A percentile compares a stretch with the other conserved stretches of the same genome.
Evolutionary conservation across 2,888 invertebrate genomes (phyloP).

Genomic region (Caradrina clavipalpis): DNA sequence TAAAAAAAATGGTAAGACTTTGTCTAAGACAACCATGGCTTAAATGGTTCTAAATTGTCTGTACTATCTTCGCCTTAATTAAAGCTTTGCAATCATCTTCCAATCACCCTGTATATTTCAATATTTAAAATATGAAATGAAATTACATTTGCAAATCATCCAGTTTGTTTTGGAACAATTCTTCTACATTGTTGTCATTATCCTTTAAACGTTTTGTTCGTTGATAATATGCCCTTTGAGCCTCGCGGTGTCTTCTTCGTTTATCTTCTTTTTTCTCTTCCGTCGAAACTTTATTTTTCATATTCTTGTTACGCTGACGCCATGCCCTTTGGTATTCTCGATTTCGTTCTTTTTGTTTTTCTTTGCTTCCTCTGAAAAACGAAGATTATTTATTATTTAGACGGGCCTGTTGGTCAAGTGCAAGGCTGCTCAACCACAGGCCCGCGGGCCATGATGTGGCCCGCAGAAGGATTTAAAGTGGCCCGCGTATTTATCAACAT

Average conservation of each 20-base stretch:
- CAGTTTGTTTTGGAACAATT: not conserved
- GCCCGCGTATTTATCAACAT: too few species aligned
- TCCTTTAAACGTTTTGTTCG: not conserved
- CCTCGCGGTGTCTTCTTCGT: not conserved
- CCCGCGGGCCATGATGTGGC: too few species aligned
- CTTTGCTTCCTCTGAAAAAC: constrained; percentile 34
- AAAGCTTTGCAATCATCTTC: too few species aligned
- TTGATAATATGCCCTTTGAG: constrained; percentile 8
- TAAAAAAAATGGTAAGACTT: too few species aligned
- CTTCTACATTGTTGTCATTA: not conserved
- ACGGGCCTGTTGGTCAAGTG: too few species aligned
- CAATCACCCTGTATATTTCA: not conserved
- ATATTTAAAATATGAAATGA: constrained; percentile 1
- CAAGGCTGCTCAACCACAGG: too few species aligned
- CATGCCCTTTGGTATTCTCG: constrained; percentile 34
- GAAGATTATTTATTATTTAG: constrained; percentile 40
- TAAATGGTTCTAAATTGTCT: too few species aligned
- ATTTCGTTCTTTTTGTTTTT: constrained; percentile 19
- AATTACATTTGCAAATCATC: too few species aligned
- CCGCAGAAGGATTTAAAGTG: too few species aligned
- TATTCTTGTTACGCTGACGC: constrained; percentile 22
- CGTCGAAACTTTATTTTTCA: constrained; percentile 1
- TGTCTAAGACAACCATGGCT: too few species aligned
- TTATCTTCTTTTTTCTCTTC: not conserved
- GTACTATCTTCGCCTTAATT: too few species aligned